Percentiles rank a stretch among this genome's conserved stretches.
These are phyloP conservation scores for Lampris megalopsis DNA, from an alignment of 2,113 vertebrate species.

Conservation along the genomic window DNA sequence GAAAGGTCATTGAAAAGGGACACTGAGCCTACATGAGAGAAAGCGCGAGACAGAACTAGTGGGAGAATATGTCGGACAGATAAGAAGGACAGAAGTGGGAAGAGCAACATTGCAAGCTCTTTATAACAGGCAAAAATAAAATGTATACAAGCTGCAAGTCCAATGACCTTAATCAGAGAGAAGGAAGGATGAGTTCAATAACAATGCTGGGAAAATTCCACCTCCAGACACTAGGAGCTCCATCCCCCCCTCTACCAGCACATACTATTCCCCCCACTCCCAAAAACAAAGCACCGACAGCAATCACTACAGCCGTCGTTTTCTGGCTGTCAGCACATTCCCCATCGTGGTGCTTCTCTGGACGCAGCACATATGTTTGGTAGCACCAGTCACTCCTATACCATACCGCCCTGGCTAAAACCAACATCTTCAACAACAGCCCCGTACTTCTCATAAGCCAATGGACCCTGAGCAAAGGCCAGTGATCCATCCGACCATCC, in stretches of 20 bases:
- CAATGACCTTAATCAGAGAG: constrained; percentile 57
- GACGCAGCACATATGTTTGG: constrained; percentile 62
- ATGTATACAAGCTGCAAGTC: constrained; percentile 35
- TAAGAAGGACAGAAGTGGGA: constrained; percentile 8
- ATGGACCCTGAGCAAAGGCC: neutral
- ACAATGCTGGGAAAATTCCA: constrained; percentile 18
- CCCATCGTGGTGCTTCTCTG: constrained; percentile 56
- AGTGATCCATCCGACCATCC: neutral
- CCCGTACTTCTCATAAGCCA: neutral
- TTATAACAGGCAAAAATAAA: constrained; percentile 30
- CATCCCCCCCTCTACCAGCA: constrained; percentile 38
- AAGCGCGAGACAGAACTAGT: neutral
- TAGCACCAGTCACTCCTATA: constrained; percentile 6
- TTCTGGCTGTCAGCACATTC: constrained; percentile 73
- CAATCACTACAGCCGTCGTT: constrained; percentile 51
- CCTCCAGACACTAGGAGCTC: constrained; percentile 15
- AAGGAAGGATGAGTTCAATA: constrained; percentile 30
- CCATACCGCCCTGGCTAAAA: constrained; percentile 31
- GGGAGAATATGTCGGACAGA: neutral
- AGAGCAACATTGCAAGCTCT: constrained; percentile 1
- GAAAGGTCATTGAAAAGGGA: neutral
- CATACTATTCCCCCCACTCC: constrained; percentile 44
- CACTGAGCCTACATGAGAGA: neutral
- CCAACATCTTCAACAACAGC: constrained; percentile 16
- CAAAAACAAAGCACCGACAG: constrained; percentile 60